Conservation (phyloP, 2,888 invertebrate genomes). For the Dolichopus griseipennis region DNA sequence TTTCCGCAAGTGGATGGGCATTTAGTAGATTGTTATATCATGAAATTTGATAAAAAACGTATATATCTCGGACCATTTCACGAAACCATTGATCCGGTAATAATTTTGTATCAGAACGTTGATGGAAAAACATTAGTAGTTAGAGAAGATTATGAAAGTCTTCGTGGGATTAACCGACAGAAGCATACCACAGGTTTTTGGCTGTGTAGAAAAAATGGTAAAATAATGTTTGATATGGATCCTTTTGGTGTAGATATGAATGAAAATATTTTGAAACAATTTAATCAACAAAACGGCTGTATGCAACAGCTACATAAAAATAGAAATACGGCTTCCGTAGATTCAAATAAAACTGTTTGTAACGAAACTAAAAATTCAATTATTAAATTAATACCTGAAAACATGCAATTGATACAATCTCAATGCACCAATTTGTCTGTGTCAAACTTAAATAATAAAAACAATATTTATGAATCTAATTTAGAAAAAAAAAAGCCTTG, state of each 20-base stretch:
- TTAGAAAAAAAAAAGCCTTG: no score
- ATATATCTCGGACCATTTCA: slow-evolving; percentile 40
- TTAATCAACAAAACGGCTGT: neutral
- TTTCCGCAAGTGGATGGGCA: slow-evolving; percentile 35
- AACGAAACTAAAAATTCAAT: neutral
- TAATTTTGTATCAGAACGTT: slow-evolving; percentile 37
- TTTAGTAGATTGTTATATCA: slow-evolving; percentile 36
- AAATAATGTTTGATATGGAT: slow-evolving; percentile 32
- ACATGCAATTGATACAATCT: neutral
- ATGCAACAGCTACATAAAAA: neutral
- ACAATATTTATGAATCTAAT: neutral
- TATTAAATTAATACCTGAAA: neutral
- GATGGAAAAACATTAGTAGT: slow-evolving; percentile 37
- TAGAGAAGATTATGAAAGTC: slow-evolving; percentile 37
- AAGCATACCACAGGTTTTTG: slow-evolving; percentile 36
- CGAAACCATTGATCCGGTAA: slow-evolving; percentile 27
- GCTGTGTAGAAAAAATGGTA: slow-evolving; percentile 32
- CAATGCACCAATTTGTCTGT: neutral
- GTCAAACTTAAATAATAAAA: neutral
- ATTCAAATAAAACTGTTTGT: neutral
- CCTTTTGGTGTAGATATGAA: neutral
- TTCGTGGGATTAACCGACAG: slow-evolving; percentile 27
- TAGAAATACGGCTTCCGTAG: neutral
- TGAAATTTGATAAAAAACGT: slow-evolving; percentile 32
- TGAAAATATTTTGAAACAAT: neutral